These are phyloP conservation scores for Rhinophrynus dorsalis DNA, from an alignment of 2,797 vertebrate genomes.

Conservation along the genomic window DNA sequence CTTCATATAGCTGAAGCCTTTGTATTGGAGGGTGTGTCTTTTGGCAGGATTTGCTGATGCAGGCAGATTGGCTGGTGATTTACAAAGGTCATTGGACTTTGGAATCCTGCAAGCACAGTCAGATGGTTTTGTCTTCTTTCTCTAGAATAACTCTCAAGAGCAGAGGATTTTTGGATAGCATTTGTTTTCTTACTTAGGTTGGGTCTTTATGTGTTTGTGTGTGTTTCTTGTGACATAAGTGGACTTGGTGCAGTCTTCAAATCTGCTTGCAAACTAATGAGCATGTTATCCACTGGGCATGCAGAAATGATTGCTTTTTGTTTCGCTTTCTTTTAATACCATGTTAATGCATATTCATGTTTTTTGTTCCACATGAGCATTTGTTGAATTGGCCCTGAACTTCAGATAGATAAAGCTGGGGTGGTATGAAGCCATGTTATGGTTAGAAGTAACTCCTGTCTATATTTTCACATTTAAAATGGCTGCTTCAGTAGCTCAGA, in stretches of 20 bases:
- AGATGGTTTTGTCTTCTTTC: constrained; percentile 84
- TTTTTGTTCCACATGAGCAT: too few species aligned
- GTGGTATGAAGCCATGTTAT: constrained; percentile 93
- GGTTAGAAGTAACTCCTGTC: constrained; percentile 70
- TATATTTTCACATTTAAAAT: constrained; percentile 88
- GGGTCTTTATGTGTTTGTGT: constrained; percentile 49
- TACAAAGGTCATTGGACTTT: constrained; percentile 99
- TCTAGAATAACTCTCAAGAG: constrained; percentile 78
- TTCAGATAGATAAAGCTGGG: constrained; percentile 75
- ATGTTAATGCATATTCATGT: too few species aligned
- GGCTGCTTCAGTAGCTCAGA: constrained; percentile 93
- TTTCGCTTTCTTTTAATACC: too few species aligned
- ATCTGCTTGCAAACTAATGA: too few species aligned
- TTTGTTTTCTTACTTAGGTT: constrained; percentile 43
- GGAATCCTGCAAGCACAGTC: constrained; percentile 89
- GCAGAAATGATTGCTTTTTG: too few species aligned
- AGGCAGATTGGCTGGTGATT: constrained; percentile 97
- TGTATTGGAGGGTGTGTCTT: constrained; percentile 92
- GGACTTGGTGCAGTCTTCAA: too few species aligned
- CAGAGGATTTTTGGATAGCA: constrained; percentile 64
- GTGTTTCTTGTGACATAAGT: constrained; percentile 19
- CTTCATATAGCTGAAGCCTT: constrained; percentile 85
- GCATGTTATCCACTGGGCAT: too few species aligned
- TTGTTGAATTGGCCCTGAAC: too few species aligned
- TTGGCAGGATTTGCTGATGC: constrained; percentile 87